These are phyloP conservation scores for Coranthus polyacanthus DNA, from an alignment of 2,797 vertebrate species.

Conservation along the genomic window DNA sequence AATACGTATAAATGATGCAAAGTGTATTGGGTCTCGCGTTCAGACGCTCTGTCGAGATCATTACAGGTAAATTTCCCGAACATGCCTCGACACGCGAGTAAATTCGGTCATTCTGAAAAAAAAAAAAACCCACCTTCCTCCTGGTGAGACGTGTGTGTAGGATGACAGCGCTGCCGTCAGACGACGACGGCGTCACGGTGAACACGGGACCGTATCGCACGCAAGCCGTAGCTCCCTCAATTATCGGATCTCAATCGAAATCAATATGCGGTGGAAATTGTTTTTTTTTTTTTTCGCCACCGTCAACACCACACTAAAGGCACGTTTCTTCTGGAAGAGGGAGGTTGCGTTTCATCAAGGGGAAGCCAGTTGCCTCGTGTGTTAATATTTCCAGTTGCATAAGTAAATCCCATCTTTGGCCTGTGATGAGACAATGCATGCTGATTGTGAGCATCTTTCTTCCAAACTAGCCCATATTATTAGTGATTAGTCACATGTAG, in stretches of 20 bases:
- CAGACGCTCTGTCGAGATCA: constrained; percentile 33
- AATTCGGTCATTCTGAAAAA: constrained; percentile 58
- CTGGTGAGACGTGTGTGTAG: constrained; percentile 43
- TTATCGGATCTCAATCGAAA: constrained; percentile 47
- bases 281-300: constrained; percentile 50
- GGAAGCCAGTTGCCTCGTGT: constrained; percentile 36
- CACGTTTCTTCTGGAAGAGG: constrained; percentile 27
- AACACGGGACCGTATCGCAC: constrained; percentile 36
- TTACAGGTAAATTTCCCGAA: constrained; percentile 50
- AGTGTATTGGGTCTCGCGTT: constrained; percentile 39
- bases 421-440: constrained; percentile 2
- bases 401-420: constrained; percentile 4
- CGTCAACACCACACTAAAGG: constrained; percentile 24
- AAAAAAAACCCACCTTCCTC: constrained; percentile 52
- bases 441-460: constrained; percentile 22
- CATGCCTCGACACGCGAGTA: constrained; percentile 49
- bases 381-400: constrained; percentile 17
- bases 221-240: no score
- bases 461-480: constrained; percentile 12
- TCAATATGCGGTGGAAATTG: constrained; percentile 55
- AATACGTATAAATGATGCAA: constrained; percentile 40
- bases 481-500: constrained; percentile 43
- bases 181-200: constrained; percentile 47
- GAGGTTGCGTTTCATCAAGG: constrained; percentile 22
- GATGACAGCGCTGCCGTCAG: constrained; percentile 52